Base-by-base conservation (phyloP, 2,113 vertebrate genomes). In the Podarcis cretensis region DNA sequence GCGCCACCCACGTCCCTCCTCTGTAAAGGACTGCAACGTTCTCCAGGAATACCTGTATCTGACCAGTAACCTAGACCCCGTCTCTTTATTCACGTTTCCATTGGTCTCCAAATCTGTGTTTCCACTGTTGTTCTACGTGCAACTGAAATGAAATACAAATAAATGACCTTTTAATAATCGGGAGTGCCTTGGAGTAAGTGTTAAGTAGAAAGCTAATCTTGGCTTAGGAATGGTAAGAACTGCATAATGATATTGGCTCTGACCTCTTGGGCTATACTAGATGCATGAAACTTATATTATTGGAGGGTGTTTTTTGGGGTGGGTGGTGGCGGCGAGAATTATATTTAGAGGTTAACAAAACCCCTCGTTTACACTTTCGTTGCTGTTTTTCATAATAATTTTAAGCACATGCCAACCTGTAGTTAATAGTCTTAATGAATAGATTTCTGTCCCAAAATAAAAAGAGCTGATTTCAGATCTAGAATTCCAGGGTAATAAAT, bases 91-190 rank as follows among this genome's bases (percentile, higher is more conserved):
- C 76, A 40, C 23, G 43, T 86, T 77, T 75, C 74, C 73, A 77
- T 40, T 86, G 32, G 35, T 37, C 43, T 43, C 43, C 66, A 85
- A 68, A 78, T 59, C 6, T 69, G 40, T 30, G 6, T 69, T 89
- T 68, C n/a, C 27, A 2, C 6, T 59, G 57, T 71, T 59, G 23
- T 89, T 78, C 43, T 59, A 54, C 3, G 75, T 75, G 63, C 74
- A 57, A 16, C 78, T 63, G 23, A 80, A 89, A 89, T 43, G 59
- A 66, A 86, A 66, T 78, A 66, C 37, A 48, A 87, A 87, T 27
- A 87, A 87, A 71, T 57, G 40, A 80, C 65, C 77, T 87, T 87
- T 69, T 80, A 87, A 80, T 87, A 69, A 87, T 69, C 71, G 76
- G 85, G 77, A 87, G 76, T 87, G 65, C 76, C 85, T 77, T 80